Evolutionary conservation across 1,140 invertebrate species (phyloP).

Genomic region (Holcopasites calliopsidis): DNA sequence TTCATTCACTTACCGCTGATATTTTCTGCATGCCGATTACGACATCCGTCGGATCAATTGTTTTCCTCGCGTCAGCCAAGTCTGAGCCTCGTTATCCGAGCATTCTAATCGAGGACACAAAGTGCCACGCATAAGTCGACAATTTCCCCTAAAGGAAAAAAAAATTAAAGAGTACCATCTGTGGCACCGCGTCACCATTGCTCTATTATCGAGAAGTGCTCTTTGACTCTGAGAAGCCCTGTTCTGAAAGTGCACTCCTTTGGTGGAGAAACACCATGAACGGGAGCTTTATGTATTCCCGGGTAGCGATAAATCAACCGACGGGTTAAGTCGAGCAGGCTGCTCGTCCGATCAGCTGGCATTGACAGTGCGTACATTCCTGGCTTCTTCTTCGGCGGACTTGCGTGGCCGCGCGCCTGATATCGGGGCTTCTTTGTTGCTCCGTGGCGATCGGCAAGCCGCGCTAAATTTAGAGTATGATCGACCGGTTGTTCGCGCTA

Average conservation of each 20-base stretch:
- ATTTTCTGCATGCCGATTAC: conserved; percentile 32
- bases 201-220: not conserved
- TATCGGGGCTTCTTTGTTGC: not conserved
- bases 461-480: conserved; percentile 70
- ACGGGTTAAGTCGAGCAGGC: not conserved
- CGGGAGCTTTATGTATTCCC: conserved; percentile 17
- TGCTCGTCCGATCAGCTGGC: conserved; percentile 51
- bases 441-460: not conserved
- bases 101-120: too few species aligned
- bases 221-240: not conserved
- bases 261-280: conserved; percentile 12
- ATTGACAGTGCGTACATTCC: conserved; percentile 49
- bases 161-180: too few species aligned
- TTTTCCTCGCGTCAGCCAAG: not conserved
- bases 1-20: conserved; percentile 52
- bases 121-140: too few species aligned
- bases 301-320: conserved; percentile 37
- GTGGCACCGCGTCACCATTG: not conserved
- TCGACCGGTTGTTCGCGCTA: conserved; percentile 61
- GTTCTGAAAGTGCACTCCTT: conserved; percentile 10
- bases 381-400: conserved; percentile 28
- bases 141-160: too few species aligned
- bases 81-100: not conserved
- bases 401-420: conserved; percentile 13
- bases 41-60: conserved; percentile 1